Evolutionary conservation across 2,113 vertebrate species (phyloP).

Genomic region (Morone saxatilis): DNA sequence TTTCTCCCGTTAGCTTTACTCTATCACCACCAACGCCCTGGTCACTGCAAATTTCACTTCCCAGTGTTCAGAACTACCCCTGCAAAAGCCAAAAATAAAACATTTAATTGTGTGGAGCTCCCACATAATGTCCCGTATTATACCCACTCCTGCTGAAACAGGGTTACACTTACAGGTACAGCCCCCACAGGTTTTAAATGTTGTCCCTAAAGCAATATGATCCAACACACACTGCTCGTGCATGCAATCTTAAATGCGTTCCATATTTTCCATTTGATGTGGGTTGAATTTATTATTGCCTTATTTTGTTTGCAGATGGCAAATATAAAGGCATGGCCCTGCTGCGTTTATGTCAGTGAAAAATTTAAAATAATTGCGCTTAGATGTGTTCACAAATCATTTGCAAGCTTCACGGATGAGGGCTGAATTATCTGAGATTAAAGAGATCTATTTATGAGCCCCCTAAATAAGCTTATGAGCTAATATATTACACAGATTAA

Average conservation of each 20-base stretch:
- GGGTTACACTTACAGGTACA: conserved; percentile 19
- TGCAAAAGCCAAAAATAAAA: conserved; percentile 12
- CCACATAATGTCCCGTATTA: not conserved
- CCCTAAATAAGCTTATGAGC: conserved; percentile 30
- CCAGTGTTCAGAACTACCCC: conserved; percentile 20
- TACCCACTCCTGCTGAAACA: not conserved
- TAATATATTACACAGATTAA: conserved; percentile 56
- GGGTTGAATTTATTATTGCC: not conserved
- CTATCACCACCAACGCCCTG: conserved; percentile 53
- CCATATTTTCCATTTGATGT: conserved; percentile 2
- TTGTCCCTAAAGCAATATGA: not conserved
- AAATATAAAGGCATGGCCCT: not conserved
- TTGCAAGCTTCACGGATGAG: conserved; percentile 9
- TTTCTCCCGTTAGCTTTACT: conserved; percentile 38
- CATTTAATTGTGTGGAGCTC: conserved; percentile 4
- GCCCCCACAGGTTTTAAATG: conserved; percentile 3
- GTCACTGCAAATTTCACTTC: conserved; percentile 41
- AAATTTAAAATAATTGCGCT: conserved; percentile 15
- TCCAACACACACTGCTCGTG: not conserved
- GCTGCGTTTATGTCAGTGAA: not conserved
- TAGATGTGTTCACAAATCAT: conserved; percentile 20
- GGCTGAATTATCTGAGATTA: conserved; percentile 38
- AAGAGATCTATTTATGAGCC: conserved; percentile 47
- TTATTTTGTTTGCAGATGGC: not conserved
- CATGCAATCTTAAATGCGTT: not conserved